Evolutionary conservation across 2,888 invertebrate genomes (phyloP).

Genomic region (Agapetus fuscipes): DNA sequence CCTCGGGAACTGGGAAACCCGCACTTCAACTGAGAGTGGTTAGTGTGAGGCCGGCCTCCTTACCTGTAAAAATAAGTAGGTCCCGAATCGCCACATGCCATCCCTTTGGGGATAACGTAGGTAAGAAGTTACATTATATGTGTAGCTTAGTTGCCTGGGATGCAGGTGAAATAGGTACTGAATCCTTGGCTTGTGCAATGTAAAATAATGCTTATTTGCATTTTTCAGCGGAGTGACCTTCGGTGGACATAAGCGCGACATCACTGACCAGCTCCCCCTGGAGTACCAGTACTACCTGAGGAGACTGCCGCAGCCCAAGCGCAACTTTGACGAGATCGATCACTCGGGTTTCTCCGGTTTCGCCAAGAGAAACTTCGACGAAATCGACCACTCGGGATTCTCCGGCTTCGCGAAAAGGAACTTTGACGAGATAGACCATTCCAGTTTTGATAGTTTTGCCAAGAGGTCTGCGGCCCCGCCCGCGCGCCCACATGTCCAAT

Average conservation of each 20-base stretch:
- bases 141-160: too few relatives aligned
- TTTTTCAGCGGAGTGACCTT: slow-evolving; percentile 29
- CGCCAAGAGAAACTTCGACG: slow-evolving; percentile 50
- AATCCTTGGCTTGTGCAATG: too few relatives aligned
- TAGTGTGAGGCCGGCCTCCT: too few relatives aligned
- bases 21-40: too few relatives aligned
- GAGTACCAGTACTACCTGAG: slow-evolving; percentile 27
- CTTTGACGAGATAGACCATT: slow-evolving; percentile 39
- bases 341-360: slow-evolving; percentile 33
- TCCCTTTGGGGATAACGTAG: too few relatives aligned
- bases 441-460: slow-evolving; percentile 35
- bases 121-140: too few relatives aligned
- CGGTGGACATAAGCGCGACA: slow-evolving; percentile 35
- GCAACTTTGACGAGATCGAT: slow-evolving; percentile 54
- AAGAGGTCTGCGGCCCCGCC: slow-evolving; percentile 26
- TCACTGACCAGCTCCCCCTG: slow-evolving; percentile 28
- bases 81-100: too few relatives aligned
- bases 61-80: too few relatives aligned
- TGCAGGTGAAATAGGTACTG: too few relatives aligned
- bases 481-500: neutral
- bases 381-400: slow-evolving; percentile 53
- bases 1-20: too few relatives aligned
- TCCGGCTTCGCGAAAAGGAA: slow-evolving; percentile 46
- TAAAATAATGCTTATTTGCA: too few relatives aligned
- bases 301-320: too few relatives aligned